These are phyloP conservation scores for Sorex maritimensis DNA, from an alignment of 2,797 vertebrate species.

Conservation along the genomic window DNA sequence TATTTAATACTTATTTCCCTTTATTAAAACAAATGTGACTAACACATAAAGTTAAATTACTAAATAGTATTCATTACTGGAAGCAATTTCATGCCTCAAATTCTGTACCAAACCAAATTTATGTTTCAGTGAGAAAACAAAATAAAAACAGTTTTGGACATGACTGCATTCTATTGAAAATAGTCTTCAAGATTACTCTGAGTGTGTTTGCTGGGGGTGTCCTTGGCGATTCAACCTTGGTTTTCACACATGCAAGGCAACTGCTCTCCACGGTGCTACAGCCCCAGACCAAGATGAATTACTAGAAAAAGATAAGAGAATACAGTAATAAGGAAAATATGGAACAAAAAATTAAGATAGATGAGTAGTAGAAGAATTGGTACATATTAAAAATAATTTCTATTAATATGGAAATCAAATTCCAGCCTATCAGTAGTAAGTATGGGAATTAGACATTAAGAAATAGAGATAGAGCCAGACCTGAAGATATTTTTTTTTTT, in stretches of 20 bases:
- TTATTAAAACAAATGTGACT: neutral
- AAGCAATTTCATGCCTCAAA: neutral
- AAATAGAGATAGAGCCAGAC: neutral
- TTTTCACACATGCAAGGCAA: too few relatives aligned
- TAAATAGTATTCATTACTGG: slow-evolving; percentile 37
- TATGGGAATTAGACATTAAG: neutral
- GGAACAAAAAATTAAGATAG: neutral
- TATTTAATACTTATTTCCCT: slow-evolving; percentile 24
- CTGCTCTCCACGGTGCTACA: too few relatives aligned
- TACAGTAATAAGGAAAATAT: neutral
- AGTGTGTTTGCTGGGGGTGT: too few relatives aligned
- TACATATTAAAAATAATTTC: neutral
- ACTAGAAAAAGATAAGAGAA: neutral
- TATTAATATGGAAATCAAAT: slow-evolving; percentile 40
- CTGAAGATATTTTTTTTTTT: neutral
- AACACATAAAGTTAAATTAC: slow-evolving; percentile 3
- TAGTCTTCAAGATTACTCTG: neutral
- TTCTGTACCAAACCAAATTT: slow-evolving; percentile 30
- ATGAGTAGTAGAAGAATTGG: slow-evolving; percentile 22
- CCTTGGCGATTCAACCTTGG: too few relatives aligned
- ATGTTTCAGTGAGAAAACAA: slow-evolving; percentile 13
- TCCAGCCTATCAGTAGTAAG: neutral
- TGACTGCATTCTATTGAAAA: slow-evolving; percentile 30
- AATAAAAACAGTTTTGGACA: slow-evolving; percentile 27
- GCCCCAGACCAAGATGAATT: too few relatives aligned